These are phyloP conservation scores for Mallotus villosus DNA, from an alignment of 2,797 vertebrate genomes.

Conservation along the genomic window DNA sequence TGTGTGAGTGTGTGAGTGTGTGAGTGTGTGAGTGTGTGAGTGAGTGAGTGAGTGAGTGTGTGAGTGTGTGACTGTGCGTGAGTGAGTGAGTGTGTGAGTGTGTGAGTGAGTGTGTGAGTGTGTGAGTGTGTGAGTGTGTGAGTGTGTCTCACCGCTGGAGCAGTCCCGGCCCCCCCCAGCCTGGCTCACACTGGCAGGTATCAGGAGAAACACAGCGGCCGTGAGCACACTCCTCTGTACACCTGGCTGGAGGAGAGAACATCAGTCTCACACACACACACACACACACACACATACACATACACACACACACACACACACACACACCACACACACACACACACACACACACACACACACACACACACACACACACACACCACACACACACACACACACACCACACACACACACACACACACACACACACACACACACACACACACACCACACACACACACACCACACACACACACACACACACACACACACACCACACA, in stretches of 20 bases:
- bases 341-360: constrained; percentile 54
- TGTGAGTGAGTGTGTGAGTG: no score
- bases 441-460: no score
- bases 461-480: constrained; percentile 4
- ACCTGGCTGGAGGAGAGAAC: constrained; percentile 74
- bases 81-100: no score
- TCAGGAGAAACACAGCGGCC: constrained; percentile 90
- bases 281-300: constrained; percentile 8
- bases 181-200: constrained; percentile 90
- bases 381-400: background rate
- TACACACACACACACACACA: background rate
- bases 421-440: constrained; percentile 56
- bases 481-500: constrained; percentile 30
- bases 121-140: no score
- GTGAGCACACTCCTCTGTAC: constrained; percentile 87
- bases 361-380: constrained; percentile 10
- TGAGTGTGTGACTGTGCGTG: no score
- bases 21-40: no score
- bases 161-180: constrained; percentile 92
- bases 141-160: constrained; percentile 86
- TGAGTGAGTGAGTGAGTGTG: no score
- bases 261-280: constrained; percentile 54
- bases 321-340: background rate
- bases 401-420: no score
- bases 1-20: no score